Evolutionary conservation across 2,113 vertebrate species (phyloP).

Genomic region (Cebidichthys violaceus): DNA sequence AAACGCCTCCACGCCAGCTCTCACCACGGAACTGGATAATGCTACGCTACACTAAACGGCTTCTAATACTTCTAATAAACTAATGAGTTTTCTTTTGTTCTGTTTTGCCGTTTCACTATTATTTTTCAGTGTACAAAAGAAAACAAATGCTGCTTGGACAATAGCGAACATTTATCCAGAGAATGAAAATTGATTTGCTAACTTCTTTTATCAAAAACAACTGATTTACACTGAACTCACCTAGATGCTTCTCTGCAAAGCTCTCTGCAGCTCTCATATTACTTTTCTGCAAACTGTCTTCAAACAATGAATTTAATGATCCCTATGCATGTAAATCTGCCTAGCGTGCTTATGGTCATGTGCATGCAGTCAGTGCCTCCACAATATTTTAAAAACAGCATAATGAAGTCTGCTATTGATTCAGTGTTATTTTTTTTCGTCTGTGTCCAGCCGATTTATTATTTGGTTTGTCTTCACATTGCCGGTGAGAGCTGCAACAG

Average conservation of each 20-base stretch:
- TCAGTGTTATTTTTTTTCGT: not conserved
- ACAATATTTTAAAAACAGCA: conserved; percentile 8
- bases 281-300: not conserved
- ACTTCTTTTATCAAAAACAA: not conserved
- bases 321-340: not conserved
- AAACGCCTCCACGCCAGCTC: not conserved
- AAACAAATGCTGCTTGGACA: not conserved
- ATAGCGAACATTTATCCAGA: not conserved
- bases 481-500: conserved; percentile 32
- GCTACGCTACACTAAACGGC: not conserved
- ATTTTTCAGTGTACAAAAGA: not conserved
- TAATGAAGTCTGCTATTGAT: conserved; percentile 23
- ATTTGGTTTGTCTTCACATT: conserved; percentile 27
- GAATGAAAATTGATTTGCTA: not conserved
- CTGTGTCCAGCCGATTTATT: conserved; percentile 7
- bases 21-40: not conserved
- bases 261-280: not conserved
- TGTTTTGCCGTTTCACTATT: not conserved
- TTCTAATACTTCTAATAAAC: not conserved
- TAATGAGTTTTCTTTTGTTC: not conserved
- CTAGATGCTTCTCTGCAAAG: not conserved
- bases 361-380: not conserved
- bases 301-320: not conserved
- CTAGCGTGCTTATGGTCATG: not conserved
- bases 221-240: not conserved